phyloP scores from a whole-genome alignment of 2,113 vertebrate genomes.

The Entomyzon cyanotis region DNA sequence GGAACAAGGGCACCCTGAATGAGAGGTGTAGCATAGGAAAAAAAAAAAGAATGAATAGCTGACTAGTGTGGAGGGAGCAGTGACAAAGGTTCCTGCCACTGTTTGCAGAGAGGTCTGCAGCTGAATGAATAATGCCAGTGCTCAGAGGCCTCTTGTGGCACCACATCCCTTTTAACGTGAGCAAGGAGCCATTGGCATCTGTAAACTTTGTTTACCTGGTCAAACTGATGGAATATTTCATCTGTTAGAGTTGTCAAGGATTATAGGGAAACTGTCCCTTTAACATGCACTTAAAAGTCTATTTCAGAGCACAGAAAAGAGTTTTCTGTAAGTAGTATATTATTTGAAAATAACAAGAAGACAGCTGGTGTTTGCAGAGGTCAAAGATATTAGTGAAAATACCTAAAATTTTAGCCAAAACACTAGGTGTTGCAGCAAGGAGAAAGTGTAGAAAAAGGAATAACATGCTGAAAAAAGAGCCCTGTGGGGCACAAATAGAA shows the following conservation, averaged over 20 bases:
- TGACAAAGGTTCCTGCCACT: background rate
- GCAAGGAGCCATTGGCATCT: background rate
- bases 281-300: background rate
- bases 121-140: background rate
- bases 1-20: background rate
- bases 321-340: background rate
- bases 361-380: background rate
- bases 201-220: background rate
- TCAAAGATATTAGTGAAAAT: constrained; percentile 27
- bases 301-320: background rate
- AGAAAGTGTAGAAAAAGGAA: background rate
- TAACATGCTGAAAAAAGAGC: background rate
- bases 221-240: background rate
- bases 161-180: background rate
- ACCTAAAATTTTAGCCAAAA: constrained; percentile 19
- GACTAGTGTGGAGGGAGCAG: background rate
- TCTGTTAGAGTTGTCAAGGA: background rate
- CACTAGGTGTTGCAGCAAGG: background rate
- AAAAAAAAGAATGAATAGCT: background rate
- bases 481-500: constrained; percentile 27
- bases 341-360: background rate
- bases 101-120: background rate
- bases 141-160: background rate
- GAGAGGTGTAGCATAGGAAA: background rate
- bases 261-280: background rate